Percentiles rank a stretch among this genome's conserved stretches.
Evolutionary conservation across 1,140 invertebrate genomes (phyloP).

Genomic region (Bactericera cockerelli): DNA sequence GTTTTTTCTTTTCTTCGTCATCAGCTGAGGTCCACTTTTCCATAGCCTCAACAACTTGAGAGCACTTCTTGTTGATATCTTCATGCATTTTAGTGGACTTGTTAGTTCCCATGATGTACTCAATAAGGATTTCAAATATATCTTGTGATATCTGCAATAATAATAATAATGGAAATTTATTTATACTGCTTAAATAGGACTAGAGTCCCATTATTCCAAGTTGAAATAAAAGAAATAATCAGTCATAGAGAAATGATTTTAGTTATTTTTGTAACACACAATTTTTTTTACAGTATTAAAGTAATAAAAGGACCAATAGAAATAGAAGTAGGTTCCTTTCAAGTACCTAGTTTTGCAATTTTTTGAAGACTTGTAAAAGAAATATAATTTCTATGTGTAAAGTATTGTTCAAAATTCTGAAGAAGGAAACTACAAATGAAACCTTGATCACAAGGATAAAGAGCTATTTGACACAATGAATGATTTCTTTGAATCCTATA

Average conservation of each 20-base stretch:
- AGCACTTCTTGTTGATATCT: conserved; percentile 1
- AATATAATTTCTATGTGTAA: too few species aligned
- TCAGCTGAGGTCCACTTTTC: background rate
- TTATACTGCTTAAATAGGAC: too few species aligned
- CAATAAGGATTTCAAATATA: background rate
- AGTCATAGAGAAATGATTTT: background rate
- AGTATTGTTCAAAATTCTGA: too few species aligned
- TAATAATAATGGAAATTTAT: too few species aligned
- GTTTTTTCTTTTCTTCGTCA: conserved; percentile 8
- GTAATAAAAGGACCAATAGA: too few species aligned
- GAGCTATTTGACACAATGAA: too few species aligned
- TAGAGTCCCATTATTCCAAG: background rate
- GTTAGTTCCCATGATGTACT: background rate
- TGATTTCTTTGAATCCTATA: too few species aligned
- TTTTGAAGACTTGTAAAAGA: too few species aligned
- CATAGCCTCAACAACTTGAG: conserved; percentile 8
- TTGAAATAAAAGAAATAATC: too few species aligned
- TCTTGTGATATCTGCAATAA: conserved; percentile 1
- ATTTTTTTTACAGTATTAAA: too few species aligned
- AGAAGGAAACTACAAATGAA: too few species aligned
- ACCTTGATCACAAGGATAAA: too few species aligned
- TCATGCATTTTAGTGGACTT: background rate
- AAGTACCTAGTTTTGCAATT: background rate
- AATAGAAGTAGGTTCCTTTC: background rate
- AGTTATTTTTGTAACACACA: background rate